Percentiles rank a stretch among this genome's conserved stretches.
These are phyloP conservation scores for Pelusios castaneus DNA, from an alignment of 2,113 vertebrate genomes.

Conservation along the genomic window DNA sequence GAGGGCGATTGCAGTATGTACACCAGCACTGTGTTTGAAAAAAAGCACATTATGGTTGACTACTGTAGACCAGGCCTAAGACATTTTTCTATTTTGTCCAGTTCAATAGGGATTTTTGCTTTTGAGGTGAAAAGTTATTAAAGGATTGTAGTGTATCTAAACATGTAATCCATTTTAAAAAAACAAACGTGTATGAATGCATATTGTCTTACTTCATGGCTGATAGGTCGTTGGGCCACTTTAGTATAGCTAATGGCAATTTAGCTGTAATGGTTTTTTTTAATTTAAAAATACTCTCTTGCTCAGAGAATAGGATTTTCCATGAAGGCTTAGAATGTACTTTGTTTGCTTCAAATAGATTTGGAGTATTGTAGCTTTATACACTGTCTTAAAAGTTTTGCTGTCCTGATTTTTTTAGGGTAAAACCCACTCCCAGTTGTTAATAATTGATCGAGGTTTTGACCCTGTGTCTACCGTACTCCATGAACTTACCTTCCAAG, in stretches of 20 bases:
- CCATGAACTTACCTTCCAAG: constrained; percentile 98
- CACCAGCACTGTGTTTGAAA: not conserved
- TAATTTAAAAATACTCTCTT: not conserved
- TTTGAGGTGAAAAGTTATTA: not conserved
- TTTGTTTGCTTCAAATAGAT: not conserved
- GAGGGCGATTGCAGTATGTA: too few species aligned
- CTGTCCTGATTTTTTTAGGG: constrained; percentile 77
- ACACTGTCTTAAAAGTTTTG: not conserved
- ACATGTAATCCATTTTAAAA: not conserved
- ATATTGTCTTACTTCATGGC: not conserved
- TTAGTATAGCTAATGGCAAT: not conserved
- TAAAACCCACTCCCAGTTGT: constrained; percentile 94
- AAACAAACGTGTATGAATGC: not conserved
- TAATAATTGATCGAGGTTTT: constrained; percentile 94
- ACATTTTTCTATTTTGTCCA: not conserved
- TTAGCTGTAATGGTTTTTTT: not conserved
- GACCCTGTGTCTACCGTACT: constrained; percentile 94
- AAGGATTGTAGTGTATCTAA: not conserved
- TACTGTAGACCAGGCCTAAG: too few species aligned
- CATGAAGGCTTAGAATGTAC: not conserved
- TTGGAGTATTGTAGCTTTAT: not conserved
- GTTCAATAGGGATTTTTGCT: rapidly evolving
- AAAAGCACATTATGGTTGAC: too few species aligned
- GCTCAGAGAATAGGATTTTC: not conserved
- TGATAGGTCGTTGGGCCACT: not conserved